Percentiles rank a stretch among this genome's conserved stretches.
Conservation (phyloP, 2,888 invertebrate species). For the Dione vanillae region DNA sequence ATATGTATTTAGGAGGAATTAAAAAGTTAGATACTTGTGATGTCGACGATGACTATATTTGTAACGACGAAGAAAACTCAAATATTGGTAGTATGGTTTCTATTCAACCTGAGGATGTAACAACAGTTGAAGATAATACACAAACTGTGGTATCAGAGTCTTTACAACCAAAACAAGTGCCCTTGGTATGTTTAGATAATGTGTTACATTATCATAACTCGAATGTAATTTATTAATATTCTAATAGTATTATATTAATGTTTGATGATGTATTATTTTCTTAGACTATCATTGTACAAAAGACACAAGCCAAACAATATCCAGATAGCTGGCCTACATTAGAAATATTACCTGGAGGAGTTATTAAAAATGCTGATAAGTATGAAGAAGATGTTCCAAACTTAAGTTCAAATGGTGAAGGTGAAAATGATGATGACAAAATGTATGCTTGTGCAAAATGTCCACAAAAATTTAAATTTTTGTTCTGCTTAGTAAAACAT, state of each 20-base stretch:
- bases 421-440: constrained; percentile 54
- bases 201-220: not conserved
- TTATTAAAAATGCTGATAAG: constrained; percentile 68
- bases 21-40: constrained; percentile 56
- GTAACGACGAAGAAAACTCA: constrained; percentile 61
- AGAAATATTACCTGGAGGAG: constrained; percentile 75
- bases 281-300: constrained; percentile 33
- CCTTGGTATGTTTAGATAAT: constrained; percentile 46
- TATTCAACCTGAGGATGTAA: constrained; percentile 63
- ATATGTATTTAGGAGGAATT: constrained; percentile 44
- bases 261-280: constrained; percentile 4
- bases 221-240: not conserved
- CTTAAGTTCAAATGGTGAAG: constrained; percentile 32
- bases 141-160: constrained; percentile 64
- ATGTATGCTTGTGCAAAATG: constrained; percentile 77
- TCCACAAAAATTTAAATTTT: constrained; percentile 66
- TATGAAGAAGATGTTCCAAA: constrained; percentile 48
- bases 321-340: constrained; percentile 73
- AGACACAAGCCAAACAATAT: constrained; percentile 42
- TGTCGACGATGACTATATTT: constrained; percentile 48
- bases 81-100: constrained; percentile 74
- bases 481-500: constrained; percentile 71
- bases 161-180: constrained; percentile 42
- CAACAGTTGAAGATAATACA: constrained; percentile 51
- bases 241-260: not conserved